A percentile compares a stretch with the other conserved stretches of the same genome.
These are phyloP conservation scores for Heteromyza rotundicornis DNA, from an alignment of 2,888 invertebrate genomes.

Conservation along the genomic window DNA sequence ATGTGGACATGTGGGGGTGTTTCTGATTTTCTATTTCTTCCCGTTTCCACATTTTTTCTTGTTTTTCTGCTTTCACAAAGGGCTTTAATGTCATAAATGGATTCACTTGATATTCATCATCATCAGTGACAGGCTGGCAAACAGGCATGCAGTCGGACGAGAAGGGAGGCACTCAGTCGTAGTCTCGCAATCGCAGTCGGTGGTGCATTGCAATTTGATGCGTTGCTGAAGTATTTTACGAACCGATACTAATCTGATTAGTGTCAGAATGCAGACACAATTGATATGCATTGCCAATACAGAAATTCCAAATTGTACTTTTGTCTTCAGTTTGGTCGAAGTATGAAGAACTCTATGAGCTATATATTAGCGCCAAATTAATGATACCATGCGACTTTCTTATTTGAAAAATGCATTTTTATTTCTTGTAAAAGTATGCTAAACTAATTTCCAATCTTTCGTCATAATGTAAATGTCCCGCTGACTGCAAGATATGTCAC, in stretches of 20 bases:
- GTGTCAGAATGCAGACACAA: constrained; percentile 53
- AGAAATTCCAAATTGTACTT: too few relatives aligned
- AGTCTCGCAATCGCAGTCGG: constrained; percentile 26
- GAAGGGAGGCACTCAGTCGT: too few relatives aligned
- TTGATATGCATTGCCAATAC: constrained; percentile 33
- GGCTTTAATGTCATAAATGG: constrained; percentile 58
- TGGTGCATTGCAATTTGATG: constrained; percentile 47
- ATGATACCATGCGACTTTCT: too few relatives aligned
- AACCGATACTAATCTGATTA: constrained; percentile 62
- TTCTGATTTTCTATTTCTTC: too few relatives aligned
- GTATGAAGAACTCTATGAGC: too few relatives aligned
- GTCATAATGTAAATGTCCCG: too few relatives aligned
- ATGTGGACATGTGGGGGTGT: constrained; percentile 5
- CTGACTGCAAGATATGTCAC: too few relatives aligned
- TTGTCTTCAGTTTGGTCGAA: too few relatives aligned
- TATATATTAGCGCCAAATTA: too few relatives aligned
- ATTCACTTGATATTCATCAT: constrained; percentile 63
- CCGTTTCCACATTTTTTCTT: neutral
- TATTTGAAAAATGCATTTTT: too few relatives aligned
- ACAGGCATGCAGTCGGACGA: constrained; percentile 22
- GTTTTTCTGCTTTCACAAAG: neutral
- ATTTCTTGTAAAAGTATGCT: too few relatives aligned
- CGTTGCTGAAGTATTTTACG: constrained; percentile 35
- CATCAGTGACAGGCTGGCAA: constrained; percentile 57
- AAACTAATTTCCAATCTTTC: too few relatives aligned